A percentile compares a stretch with the other conserved stretches of the same genome.
phyloP scores from a whole-genome alignment of 2,888 invertebrate species.

The Polietes domitor region DNA sequence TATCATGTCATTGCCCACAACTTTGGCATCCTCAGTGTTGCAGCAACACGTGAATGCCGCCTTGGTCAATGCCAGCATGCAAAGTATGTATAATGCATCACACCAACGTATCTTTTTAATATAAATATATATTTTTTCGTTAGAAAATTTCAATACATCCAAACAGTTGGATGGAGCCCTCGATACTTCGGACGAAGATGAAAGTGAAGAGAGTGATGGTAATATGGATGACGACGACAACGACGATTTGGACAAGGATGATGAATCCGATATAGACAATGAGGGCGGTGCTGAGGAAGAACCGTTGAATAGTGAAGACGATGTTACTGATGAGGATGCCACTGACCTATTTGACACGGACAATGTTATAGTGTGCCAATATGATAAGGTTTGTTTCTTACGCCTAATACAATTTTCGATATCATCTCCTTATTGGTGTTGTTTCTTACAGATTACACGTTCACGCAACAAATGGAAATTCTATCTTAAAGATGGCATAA shows the following conservation, averaged over 20 bases:
- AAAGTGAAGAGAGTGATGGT: conserved; percentile 89
- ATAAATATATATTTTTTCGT: not conserved
- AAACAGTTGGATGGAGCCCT: conserved; percentile 85
- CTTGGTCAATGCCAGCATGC: conserved; percentile 83
- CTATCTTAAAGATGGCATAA: conserved; percentile 99
- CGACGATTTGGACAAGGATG: conserved; percentile 86
- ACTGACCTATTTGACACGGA: conserved; percentile 98
- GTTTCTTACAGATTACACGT: conserved; percentile 89
- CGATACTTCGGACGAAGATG: conserved; percentile 89
- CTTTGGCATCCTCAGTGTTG: conserved; percentile 90
- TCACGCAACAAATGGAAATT: conserved; percentile 99
- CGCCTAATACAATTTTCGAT: not conserved
- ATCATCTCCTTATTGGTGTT: not conserved
- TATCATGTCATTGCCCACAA: conserved; percentile 92
- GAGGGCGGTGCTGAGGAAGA: conserved; percentile 90
- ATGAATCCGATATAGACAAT: conserved; percentile 85
- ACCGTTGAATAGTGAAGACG: conserved; percentile 97
- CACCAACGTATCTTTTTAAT: not conserved
- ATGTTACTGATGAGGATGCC: conserved; percentile 97
- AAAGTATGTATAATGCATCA: conserved; percentile 72
- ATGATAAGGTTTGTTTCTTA: conserved; percentile 96
- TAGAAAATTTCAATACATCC: conserved; percentile 77
- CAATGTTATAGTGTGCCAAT: conserved; percentile 99
- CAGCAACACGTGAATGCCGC: conserved; percentile 94
- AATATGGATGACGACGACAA: conserved; percentile 88